These are phyloP conservation scores for Zaprionus capensis DNA, from an alignment of 1,140 invertebrate species.

Conservation along the genomic window DNA sequence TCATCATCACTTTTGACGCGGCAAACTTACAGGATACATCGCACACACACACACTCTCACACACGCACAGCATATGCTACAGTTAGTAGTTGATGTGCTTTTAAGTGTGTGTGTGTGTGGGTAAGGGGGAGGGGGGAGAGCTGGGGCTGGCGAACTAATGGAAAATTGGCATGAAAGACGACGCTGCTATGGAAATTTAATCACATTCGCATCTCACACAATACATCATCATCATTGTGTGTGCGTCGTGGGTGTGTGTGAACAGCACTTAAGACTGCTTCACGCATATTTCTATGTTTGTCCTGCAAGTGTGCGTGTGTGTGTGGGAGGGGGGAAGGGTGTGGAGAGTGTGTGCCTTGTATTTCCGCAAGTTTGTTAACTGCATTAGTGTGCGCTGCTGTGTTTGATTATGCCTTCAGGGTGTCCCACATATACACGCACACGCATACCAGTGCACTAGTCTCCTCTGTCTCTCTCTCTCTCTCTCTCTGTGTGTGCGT, in stretches of 20 bases:
- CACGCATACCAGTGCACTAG: constrained; percentile 1
- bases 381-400: constrained; percentile 79
- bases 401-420: constrained; percentile 80
- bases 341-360: constrained; percentile 38
- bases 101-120: constrained; percentile 61
- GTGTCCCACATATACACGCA: constrained; percentile 39
- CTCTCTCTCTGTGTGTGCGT: constrained; percentile 1
- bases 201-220: constrained; percentile 81
- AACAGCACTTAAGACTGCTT: constrained; percentile 72
- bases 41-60: constrained; percentile 33
- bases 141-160: constrained; percentile 55
- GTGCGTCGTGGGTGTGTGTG: constrained; percentile 32
- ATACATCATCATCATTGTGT: constrained; percentile 79
- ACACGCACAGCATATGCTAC: constrained; percentile 47
- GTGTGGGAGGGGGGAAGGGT: neutral
- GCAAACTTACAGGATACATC: constrained; percentile 68
- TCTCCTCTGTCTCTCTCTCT: neutral
- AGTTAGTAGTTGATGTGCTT: constrained; percentile 56
- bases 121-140: neutral
- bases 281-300: constrained; percentile 47
- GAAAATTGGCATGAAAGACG: constrained; percentile 82
- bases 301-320: constrained; percentile 6
- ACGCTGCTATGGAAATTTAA: constrained; percentile 81
- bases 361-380: constrained; percentile 81
- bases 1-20: constrained; percentile 80